These are phyloP conservation scores for Parazoanthus atlanticus DNA, from an alignment of 92 coral and sea anemone genomes.

Conservation along the genomic window DNA sequence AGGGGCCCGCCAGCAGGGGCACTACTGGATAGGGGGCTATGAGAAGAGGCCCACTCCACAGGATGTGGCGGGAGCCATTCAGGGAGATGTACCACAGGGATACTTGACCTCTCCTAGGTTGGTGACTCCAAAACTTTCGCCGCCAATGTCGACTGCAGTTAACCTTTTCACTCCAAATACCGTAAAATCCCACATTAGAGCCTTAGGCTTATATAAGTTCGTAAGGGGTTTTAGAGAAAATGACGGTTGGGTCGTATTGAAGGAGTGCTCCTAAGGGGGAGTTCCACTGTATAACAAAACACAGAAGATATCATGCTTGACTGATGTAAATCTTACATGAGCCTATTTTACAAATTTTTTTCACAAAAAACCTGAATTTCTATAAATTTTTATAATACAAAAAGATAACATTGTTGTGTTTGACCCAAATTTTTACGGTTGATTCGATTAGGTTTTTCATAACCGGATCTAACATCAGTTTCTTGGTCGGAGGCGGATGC, in stretches of 20 bases:
- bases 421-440: background rate
- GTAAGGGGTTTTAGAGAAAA: too few relatives aligned
- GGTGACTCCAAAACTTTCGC: background rate
- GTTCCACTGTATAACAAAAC: too few relatives aligned
- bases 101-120: conserved; percentile 14
- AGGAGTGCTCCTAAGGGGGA: too few relatives aligned
- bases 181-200: too few relatives aligned
- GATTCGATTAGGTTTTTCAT: conserved; percentile 6
- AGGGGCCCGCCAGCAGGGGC: background rate
- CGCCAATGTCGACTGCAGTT: background rate
- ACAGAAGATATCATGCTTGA: too few relatives aligned
- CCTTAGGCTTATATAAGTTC: too few relatives aligned
- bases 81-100: conserved; percentile 18
- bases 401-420: background rate
- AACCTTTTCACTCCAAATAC: too few relatives aligned
- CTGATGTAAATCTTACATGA: too few relatives aligned
- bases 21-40: conserved; percentile 14
- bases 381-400: background rate
- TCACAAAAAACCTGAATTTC: too few relatives aligned
- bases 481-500: conserved; percentile 76
- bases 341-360: too few relatives aligned
- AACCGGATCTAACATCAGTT: conserved; percentile 47
- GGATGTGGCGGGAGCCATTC: background rate
- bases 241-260: too few relatives aligned
- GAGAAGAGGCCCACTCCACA: background rate